phyloP scores from a whole-genome alignment of 2,888 invertebrate genomes.

The Agrochola lota region DNA sequence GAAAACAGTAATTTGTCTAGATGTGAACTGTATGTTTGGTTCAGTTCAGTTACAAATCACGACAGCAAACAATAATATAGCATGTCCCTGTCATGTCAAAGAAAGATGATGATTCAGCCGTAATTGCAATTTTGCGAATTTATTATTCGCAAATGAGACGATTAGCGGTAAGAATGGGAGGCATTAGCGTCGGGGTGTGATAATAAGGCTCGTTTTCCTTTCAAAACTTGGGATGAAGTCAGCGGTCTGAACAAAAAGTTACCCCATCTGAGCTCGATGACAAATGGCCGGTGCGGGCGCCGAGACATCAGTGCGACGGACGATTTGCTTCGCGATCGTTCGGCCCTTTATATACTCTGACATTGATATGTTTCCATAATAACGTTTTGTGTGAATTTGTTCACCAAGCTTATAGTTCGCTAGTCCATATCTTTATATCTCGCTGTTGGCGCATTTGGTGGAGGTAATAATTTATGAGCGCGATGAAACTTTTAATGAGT shows the following conservation, averaged over 20 bases:
- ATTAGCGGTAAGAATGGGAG: constrained; percentile 76
- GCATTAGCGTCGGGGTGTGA: constrained; percentile 82
- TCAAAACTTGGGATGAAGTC: constrained; percentile 86
- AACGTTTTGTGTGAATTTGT: constrained; percentile 67
- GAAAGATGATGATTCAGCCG: constrained; percentile 58
- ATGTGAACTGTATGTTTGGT: constrained; percentile 30
- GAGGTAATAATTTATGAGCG: constrained; percentile 31
- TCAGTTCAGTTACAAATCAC: constrained; percentile 31
- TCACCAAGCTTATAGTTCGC: constrained; percentile 26
- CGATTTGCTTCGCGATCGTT: constrained; percentile 86
- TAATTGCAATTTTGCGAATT: constrained; percentile 68
- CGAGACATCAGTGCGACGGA: constrained; percentile 81
- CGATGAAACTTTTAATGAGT: constrained; percentile 56
- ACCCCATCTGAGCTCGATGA: constrained; percentile 87
- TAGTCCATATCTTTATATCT: constrained; percentile 15
- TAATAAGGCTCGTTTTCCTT: constrained; percentile 83
- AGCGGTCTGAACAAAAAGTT: constrained; percentile 87
- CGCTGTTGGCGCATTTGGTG: constrained; percentile 26
- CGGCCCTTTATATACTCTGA: constrained; percentile 72
- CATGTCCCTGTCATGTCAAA: constrained; percentile 33
- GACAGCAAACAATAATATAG: constrained; percentile 17
- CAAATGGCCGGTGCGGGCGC: constrained; percentile 82
- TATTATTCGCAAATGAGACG: constrained; percentile 78
- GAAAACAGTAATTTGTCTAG: constrained; percentile 55
- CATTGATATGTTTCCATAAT: constrained; percentile 74